These are phyloP conservation scores for Oreochromis mossambicus DNA, from an alignment of 2,797 vertebrate genomes.

Conservation along the genomic window DNA sequence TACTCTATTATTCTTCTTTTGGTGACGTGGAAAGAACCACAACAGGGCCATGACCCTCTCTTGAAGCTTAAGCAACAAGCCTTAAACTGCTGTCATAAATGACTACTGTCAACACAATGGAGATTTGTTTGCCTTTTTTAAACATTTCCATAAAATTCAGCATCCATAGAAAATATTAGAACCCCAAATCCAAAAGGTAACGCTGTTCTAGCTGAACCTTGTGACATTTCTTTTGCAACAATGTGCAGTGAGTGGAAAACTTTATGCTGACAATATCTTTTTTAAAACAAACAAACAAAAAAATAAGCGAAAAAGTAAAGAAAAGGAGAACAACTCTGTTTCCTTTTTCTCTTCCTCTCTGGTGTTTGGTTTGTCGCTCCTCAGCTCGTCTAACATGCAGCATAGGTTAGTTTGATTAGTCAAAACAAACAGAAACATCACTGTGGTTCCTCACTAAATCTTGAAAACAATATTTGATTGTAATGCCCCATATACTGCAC, in stretches of 20 bases:
- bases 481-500: slow-evolving; percentile 61
- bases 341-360: neutral
- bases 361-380: slow-evolving; percentile 3
- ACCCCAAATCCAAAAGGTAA: neutral
- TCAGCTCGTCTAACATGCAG: slow-evolving; percentile 54
- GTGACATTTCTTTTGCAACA: neutral
- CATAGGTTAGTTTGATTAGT: slow-evolving; percentile 48
- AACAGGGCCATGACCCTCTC: neutral
- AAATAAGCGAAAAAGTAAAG: neutral
- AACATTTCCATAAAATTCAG: neutral
- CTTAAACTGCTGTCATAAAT: neutral
- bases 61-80: neutral
- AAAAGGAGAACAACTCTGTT: neutral
- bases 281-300: neutral
- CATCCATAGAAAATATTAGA: neutral
- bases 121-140: neutral
- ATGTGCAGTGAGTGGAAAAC: slow-evolving; percentile 37
- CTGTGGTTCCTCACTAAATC: slow-evolving; percentile 18
- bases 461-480: slow-evolving; percentile 41
- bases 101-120: neutral
- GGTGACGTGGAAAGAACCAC: neutral
- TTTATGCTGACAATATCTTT: slow-evolving; percentile 10
- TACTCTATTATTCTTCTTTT: neutral
- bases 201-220: neutral
- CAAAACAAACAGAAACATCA: slow-evolving; percentile 18